Conservation (phyloP, 2,888 invertebrate genomes). For the Chromoteleia sp. region DNA sequence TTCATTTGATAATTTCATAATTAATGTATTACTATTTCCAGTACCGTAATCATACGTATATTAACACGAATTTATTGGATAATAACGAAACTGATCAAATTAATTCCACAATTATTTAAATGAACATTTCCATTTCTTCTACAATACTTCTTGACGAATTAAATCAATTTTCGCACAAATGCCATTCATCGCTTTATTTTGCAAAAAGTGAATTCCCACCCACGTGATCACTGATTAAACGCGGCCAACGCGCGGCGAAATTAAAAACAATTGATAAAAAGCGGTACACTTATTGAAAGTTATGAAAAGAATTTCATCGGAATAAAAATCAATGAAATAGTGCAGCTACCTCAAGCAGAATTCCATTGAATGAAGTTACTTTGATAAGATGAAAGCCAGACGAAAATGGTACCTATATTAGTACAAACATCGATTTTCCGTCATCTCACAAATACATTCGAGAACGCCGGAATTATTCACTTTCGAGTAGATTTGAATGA, state of each 20-base stretch:
- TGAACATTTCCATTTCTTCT: too few species aligned
- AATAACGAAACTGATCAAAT: too few species aligned
- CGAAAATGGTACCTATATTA: constrained; percentile 57
- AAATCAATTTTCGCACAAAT: too few species aligned
- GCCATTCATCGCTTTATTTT: too few species aligned
- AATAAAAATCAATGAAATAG: constrained; percentile 49
- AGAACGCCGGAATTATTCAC: constrained; percentile 62
- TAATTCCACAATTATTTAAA: too few species aligned
- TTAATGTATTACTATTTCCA: too few species aligned
- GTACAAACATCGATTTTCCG: constrained; percentile 59
- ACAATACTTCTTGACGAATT: too few species aligned
- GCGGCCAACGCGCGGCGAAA: constrained; percentile 1
- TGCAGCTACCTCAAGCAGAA: constrained; percentile 22
- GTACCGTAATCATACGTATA: too few species aligned
- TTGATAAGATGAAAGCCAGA: constrained; percentile 60
- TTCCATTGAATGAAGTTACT: constrained; percentile 46
- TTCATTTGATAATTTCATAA: too few species aligned
- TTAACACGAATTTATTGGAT: too few species aligned
- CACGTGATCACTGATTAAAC: too few species aligned
- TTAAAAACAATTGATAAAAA: constrained; percentile 29
- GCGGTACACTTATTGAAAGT: constrained; percentile 12
- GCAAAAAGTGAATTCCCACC: too few species aligned
- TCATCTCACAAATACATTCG: constrained; percentile 51
- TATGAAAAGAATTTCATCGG: constrained; percentile 34
- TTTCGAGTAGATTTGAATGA: constrained; percentile 65